Evolutionary conservation across 2,797 vertebrate species (phyloP).

Genomic region (Pampus argenteus): DNA sequence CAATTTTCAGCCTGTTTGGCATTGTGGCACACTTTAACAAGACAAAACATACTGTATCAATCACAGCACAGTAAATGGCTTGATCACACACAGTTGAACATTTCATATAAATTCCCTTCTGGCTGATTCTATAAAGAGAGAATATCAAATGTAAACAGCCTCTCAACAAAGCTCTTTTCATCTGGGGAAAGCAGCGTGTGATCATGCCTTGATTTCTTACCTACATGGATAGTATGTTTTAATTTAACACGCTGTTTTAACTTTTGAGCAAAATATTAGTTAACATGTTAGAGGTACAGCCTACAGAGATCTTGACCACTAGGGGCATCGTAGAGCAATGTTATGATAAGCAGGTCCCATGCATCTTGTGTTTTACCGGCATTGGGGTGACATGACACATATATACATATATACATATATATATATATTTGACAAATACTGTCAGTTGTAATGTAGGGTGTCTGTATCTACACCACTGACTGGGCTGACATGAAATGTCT

Average conservation of each 20-base stretch:
- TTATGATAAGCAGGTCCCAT: background rate
- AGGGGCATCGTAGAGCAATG: background rate
- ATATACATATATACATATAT: too few relatives aligned
- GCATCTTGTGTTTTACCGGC: background rate
- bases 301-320: constrained; percentile 11
- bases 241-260: constrained; percentile 9
- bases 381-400: too few relatives aligned
- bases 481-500: too few relatives aligned
- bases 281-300: constrained; percentile 24
- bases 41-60: constrained; percentile 71
- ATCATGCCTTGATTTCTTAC: constrained; percentile 25
- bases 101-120: constrained; percentile 44
- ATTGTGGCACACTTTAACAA: constrained; percentile 45
- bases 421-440: too few relatives aligned
- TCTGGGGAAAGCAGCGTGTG: constrained; percentile 7
- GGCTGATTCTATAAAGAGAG: constrained; percentile 46
- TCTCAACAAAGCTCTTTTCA: constrained; percentile 32
- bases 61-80: constrained; percentile 65
- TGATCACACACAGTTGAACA: constrained; percentile 59
- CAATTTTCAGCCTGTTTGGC: constrained; percentile 66
- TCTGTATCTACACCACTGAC: too few relatives aligned
- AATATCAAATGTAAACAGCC: constrained; percentile 47
- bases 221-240: constrained; percentile 1
- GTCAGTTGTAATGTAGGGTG: too few relatives aligned
- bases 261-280: constrained; percentile 23